phyloP scores from a whole-genome alignment of 2,113 vertebrate species.

The Salvelinus fontinalis region DNA sequence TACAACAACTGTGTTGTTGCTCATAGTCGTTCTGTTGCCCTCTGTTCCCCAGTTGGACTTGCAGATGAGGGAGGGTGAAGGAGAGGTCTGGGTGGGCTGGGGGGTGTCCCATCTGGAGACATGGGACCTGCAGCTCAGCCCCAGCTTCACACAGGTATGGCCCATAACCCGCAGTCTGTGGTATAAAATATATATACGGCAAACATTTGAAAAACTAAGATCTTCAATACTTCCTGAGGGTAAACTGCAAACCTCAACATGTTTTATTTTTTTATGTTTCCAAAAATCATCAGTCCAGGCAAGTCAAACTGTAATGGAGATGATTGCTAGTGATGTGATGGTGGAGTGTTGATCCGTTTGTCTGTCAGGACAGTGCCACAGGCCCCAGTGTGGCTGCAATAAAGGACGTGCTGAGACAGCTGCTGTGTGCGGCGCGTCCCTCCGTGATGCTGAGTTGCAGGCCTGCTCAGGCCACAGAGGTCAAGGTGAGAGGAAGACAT shows the following conservation, averaged over 20 bases:
- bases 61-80: conserved; percentile 77
- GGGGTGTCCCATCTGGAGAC: conserved; percentile 58
- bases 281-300: too few species aligned
- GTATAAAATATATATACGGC: too few species aligned
- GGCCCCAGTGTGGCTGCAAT: conserved; percentile 60
- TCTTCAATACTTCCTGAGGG: too few species aligned
- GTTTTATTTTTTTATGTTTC: too few species aligned
- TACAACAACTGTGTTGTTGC: not conserved
- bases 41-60: conserved; percentile 80
- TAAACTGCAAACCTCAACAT: too few species aligned
- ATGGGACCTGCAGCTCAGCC: conserved; percentile 62
- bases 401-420: conserved; percentile 72
- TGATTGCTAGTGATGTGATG: not conserved
- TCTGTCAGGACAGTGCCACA: conserved; percentile 47
- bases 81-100: conserved; percentile 84
- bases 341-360: not conserved
- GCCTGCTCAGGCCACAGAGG: conserved; percentile 71
- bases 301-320: not conserved
- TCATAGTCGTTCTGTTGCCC: not conserved
- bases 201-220: too few species aligned
- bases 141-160: conserved; percentile 63
- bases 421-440: conserved; percentile 77
- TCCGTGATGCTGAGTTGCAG: conserved; percentile 81
- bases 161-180: not conserved
- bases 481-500: conserved; percentile 71